phyloP scores from a whole-genome alignment of 2,888 invertebrate genomes.

The Branchinecta sandiegonensis region DNA sequence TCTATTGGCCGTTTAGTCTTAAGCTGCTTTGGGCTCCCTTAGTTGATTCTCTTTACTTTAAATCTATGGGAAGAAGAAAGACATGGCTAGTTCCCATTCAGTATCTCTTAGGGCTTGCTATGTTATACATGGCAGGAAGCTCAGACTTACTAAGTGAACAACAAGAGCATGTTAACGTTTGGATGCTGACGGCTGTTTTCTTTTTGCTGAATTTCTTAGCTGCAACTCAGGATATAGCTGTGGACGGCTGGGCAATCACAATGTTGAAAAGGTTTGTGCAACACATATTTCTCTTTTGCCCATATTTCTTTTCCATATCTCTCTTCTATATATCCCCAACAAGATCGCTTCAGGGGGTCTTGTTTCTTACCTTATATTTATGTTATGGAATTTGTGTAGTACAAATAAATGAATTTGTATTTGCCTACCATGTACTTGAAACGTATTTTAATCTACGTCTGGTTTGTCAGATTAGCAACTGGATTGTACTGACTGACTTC shows the following conservation, averaged over 20 bases:
- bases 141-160: constrained; percentile 27
- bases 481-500: constrained; percentile 6
- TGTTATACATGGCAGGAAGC: constrained; percentile 63
- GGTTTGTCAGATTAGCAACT: constrained; percentile 20
- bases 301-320: no score
- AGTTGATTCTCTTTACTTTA: constrained; percentile 78
- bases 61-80: constrained; percentile 77
- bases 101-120: constrained; percentile 73
- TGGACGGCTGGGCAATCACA: constrained; percentile 98
- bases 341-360: no score
- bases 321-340: no score
- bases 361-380: no score
- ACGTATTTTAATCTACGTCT: no score
- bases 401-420: no score
- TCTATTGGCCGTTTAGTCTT: constrained; percentile 46
- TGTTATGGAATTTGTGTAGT: no score
- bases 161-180: constrained; percentile 48
- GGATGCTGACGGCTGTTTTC: constrained; percentile 66
- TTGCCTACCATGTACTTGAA: no score
- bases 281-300: no score
- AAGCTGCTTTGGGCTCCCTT: constrained; percentile 97
- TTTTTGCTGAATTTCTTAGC: constrained; percentile 86
- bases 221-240: constrained; percentile 98
- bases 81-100: constrained; percentile 79
- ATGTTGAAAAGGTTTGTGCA: constrained; percentile 70